phyloP scores from a whole-genome alignment of 2,113 vertebrate genomes.

The Tautogolabrus adspersus region DNA sequence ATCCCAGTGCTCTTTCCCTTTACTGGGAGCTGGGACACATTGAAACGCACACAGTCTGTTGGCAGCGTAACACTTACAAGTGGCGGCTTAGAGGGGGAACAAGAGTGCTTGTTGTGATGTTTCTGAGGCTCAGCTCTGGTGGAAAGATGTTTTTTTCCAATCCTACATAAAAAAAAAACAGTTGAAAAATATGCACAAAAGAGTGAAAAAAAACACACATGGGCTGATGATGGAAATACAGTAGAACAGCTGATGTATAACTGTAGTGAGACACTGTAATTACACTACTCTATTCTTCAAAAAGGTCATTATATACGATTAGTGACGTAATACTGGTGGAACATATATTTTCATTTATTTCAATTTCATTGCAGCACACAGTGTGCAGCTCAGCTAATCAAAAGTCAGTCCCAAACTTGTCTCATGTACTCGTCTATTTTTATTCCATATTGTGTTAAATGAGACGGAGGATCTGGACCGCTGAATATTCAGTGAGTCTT shows the following conservation, averaged over 20 bases:
- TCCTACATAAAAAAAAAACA: not conserved
- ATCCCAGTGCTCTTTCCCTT: slow-evolving; percentile 67
- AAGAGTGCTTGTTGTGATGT: slow-evolving; percentile 32
- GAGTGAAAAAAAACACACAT: slow-evolving; percentile 3
- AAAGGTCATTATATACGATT: slow-evolving; percentile 56
- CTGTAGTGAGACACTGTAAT: slow-evolving; percentile 7
- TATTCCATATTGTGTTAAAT: slow-evolving; percentile 61
- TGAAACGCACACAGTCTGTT: slow-evolving; percentile 59
- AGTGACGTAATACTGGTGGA: slow-evolving; percentile 14
- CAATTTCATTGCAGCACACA: slow-evolving; percentile 6
- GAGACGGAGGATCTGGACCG: slow-evolving; percentile 72
- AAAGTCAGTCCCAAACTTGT: slow-evolving; percentile 58
- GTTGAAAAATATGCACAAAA: not conserved
- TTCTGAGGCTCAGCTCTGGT: slow-evolving; percentile 13
- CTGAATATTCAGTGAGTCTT: slow-evolving; percentile 81
- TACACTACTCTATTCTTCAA: slow-evolving; percentile 31
- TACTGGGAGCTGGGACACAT: slow-evolving; percentile 65
- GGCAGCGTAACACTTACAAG: slow-evolving; percentile 61
- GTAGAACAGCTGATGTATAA: slow-evolving; percentile 20
- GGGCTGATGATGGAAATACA: slow-evolving; percentile 14
- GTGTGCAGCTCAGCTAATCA: slow-evolving; percentile 52
- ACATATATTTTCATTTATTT: no score
- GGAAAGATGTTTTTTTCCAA: slow-evolving; percentile 10
- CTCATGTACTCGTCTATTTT: slow-evolving; percentile 64
- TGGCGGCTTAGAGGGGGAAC: slow-evolving; percentile 36